Evolutionary conservation across 2,888 invertebrate genomes (phyloP), one percentile per base, ranked within the genome.

Genomic region (Pandemis corylana): DNA sequence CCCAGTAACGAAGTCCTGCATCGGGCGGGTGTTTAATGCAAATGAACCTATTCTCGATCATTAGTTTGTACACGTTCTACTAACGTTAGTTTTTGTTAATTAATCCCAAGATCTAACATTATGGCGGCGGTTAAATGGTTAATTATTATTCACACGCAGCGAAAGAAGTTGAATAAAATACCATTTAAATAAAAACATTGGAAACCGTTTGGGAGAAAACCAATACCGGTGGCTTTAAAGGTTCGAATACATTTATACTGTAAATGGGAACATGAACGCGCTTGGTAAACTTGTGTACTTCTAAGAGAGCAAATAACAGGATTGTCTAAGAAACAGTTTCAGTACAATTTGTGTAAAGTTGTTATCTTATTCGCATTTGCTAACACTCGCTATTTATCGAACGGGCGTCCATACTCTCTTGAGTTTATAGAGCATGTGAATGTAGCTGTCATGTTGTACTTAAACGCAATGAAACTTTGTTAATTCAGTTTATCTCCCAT

Each of bases 41-140:
- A 94, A 94, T 94, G 93, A 94, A 90, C 83, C 87, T 89, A 90
- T 90, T 90, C 91, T 83, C 89, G 90, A 94, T 93, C 93, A 94
- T 94, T 94, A 94, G 93, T 89, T 87, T 77, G 86, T 88, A 91
- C 92, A 90, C 88, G 92, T 89, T 87, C 88, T 90, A 91, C 89
- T 89, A 89, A 91, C 87, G 89, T 86, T 90, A 91, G 89, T 92
- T 93, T 93, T 93, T 87, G 89, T 92, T 94, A 94, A 94, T 94
- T 92, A 93, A 88, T 88, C 89, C 86, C 81, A 82, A 83, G 87
- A 84, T 89, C 87, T 90, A 87, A 89, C 84, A 87, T 85, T 86
- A 82, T 83, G 80, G 81, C 81, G 79, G 81, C 81, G 78, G 80
- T 79, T 78, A 77, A 83, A 79, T 80, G 81, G 83, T 82, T 86